Evolutionary conservation across 1,140 invertebrate species (phyloP).

Genomic region (Bombus superbus): DNA sequence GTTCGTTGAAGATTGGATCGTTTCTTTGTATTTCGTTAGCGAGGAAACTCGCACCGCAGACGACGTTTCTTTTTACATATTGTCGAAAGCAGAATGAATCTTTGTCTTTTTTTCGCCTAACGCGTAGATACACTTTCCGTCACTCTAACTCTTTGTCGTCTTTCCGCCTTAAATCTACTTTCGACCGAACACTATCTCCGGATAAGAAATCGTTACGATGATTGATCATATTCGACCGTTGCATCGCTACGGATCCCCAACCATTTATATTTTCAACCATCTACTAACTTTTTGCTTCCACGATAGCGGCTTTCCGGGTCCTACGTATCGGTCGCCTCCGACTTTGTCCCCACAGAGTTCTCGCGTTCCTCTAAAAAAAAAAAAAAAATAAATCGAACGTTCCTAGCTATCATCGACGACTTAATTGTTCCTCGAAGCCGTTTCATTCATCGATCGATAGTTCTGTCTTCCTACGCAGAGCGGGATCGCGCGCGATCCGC

Average conservation of each 20-base stretch:
- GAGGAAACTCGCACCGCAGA: neutral
- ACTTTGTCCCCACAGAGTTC: neutral
- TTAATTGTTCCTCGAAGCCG: conserved; percentile 32
- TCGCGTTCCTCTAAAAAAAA: neutral
- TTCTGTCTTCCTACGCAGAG: conserved; percentile 44
- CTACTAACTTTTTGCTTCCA: too few species aligned
- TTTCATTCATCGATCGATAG: conserved; percentile 35
- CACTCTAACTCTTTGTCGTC: too few species aligned
- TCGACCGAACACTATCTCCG: neutral
- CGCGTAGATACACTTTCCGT: too few species aligned
- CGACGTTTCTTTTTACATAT: neutral
- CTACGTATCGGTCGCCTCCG: neutral
- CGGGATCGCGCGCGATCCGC: neutral
- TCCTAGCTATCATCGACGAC: neutral
- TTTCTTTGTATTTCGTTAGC: neutral
- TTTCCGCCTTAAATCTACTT: neutral
- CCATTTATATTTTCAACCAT: neutral
- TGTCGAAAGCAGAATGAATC: too few species aligned
- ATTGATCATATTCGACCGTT: neutral
- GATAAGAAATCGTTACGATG: neutral
- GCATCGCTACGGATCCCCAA: neutral
- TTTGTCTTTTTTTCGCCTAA: too few species aligned
- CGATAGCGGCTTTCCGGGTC: too few species aligned
- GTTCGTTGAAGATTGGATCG: too few species aligned
- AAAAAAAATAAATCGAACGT: neutral